Evolutionary conservation across 2,888 invertebrate genomes (phyloP).

Genomic region (Coenonympha glycerion): DNA sequence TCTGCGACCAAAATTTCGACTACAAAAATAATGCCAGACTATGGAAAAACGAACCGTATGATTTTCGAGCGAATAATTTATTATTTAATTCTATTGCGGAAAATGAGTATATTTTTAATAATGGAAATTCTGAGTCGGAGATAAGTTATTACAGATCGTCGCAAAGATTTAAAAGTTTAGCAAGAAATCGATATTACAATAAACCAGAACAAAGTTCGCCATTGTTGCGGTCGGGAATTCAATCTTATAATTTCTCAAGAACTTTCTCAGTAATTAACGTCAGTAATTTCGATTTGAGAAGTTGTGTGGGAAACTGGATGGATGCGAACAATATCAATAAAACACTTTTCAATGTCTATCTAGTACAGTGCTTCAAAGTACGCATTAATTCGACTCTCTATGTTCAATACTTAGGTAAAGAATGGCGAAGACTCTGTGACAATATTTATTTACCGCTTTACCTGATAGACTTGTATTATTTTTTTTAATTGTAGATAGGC

Average conservation of each 20-base stretch:
- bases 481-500: no score
- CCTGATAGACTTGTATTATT: no score
- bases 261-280: slow-evolving; percentile 50
- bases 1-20: slow-evolving; percentile 51
- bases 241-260: slow-evolving; percentile 48
- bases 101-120: slow-evolving; percentile 20
- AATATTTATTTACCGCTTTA: no score
- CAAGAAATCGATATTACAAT: slow-evolving; percentile 43
- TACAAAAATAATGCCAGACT: slow-evolving; percentile 34
- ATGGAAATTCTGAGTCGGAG: slow-evolving; percentile 41
- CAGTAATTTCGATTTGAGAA: slow-evolving; percentile 41
- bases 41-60: slow-evolving; percentile 14
- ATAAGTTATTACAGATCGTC: slow-evolving; percentile 49
- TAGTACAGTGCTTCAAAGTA: slow-evolving; percentile 64
- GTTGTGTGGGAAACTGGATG: slow-evolving; percentile 33
- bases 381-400: slow-evolving; percentile 60
- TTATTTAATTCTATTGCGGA: slow-evolving; percentile 5
- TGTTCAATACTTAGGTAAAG: slow-evolving; percentile 53
- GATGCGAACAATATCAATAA: slow-evolving; percentile 23
- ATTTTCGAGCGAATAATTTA: neutral
- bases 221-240: slow-evolving; percentile 45
- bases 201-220: slow-evolving; percentile 37
- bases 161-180: slow-evolving; percentile 48
- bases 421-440: no score
- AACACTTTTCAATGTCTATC: slow-evolving; percentile 34